A percentile compares a stretch with the other conserved stretches of the same genome.
Conservation (phyloP, 2,888 invertebrate genomes). For the Acrobasis consociella region DNA sequence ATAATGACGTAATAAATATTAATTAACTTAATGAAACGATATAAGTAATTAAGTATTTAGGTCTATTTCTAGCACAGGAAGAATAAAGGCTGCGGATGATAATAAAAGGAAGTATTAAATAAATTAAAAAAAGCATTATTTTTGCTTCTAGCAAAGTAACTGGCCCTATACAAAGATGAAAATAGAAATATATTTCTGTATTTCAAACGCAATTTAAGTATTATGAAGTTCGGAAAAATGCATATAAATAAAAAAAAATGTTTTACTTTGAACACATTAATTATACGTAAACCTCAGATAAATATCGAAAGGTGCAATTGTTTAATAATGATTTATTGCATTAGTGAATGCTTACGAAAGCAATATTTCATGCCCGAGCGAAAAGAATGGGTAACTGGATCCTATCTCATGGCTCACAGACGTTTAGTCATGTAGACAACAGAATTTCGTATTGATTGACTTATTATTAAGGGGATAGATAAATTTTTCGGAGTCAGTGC, state of each 20-base stretch:
- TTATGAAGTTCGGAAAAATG: background rate
- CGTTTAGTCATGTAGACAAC: background rate
- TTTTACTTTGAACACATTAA: background rate
- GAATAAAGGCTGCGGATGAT: too few species aligned
- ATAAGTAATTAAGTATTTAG: too few species aligned
- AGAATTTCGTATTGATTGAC: background rate
- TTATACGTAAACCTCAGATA: background rate
- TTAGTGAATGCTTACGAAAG: slow-evolving; percentile 17
- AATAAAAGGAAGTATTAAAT: too few species aligned
- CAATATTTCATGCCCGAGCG: slow-evolving; percentile 19
- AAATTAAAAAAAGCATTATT: too few species aligned
- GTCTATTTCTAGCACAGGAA: too few species aligned
- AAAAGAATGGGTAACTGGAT: slow-evolving; percentile 25
- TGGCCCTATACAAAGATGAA: background rate
- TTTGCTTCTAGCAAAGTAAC: too few species aligned
- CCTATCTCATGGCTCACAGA: background rate
- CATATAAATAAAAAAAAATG: background rate
- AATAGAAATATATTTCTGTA: background rate
- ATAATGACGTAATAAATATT: too few species aligned
- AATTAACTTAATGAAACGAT: too few species aligned
- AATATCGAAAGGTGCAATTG: slow-evolving; percentile 19
- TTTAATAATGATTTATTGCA: slow-evolving; percentile 22
- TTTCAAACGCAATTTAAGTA: background rate
- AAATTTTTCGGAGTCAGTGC: too few species aligned
- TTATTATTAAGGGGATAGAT: too few species aligned